Conservation (phyloP, 2,888 invertebrate species). For the Amphiduros pacificus region DNA sequence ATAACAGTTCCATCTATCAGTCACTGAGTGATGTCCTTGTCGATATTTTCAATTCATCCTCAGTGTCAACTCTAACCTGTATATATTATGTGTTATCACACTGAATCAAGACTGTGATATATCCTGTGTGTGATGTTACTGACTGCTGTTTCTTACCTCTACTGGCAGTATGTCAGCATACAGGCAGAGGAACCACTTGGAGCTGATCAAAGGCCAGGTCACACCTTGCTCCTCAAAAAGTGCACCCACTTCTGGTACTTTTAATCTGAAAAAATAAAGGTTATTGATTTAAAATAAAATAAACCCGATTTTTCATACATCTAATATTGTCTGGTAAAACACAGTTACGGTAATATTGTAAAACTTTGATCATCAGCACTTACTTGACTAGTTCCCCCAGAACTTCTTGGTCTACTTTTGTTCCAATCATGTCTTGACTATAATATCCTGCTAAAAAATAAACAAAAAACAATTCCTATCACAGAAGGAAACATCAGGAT, state of each 20-base stretch:
- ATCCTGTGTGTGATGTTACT: too few relatives aligned
- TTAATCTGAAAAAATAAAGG: conserved; percentile 64
- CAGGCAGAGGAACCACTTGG: conserved; percentile 94
- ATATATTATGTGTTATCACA: too few relatives aligned
- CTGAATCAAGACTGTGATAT: too few relatives aligned
- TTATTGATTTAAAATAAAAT: neutral
- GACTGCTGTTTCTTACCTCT: conserved; percentile 69
- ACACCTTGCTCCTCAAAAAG: conserved; percentile 80
- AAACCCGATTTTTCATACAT: neutral
- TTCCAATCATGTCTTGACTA: conserved; percentile 84
- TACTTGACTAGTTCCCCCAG: conserved; percentile 79
- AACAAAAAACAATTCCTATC: too few relatives aligned
- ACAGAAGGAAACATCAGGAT: too few relatives aligned
- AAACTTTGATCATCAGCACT: too few relatives aligned
- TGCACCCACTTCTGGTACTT: conserved; percentile 78
- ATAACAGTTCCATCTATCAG: too few relatives aligned
- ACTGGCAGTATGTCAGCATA: conserved; percentile 91
- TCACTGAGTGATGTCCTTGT: too few relatives aligned
- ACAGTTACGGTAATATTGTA: too few relatives aligned
- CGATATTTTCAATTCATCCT: too few relatives aligned
- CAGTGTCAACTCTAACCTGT: too few relatives aligned
- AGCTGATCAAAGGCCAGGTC: conserved; percentile 87
- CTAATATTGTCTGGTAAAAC: too few relatives aligned
- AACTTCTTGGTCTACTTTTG: conserved; percentile 86
- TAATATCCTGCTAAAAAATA: conserved; percentile 70